Evolutionary conservation across 1,140 invertebrate genomes (phyloP).

Genomic region (Leptestheria dahalacensis): DNA sequence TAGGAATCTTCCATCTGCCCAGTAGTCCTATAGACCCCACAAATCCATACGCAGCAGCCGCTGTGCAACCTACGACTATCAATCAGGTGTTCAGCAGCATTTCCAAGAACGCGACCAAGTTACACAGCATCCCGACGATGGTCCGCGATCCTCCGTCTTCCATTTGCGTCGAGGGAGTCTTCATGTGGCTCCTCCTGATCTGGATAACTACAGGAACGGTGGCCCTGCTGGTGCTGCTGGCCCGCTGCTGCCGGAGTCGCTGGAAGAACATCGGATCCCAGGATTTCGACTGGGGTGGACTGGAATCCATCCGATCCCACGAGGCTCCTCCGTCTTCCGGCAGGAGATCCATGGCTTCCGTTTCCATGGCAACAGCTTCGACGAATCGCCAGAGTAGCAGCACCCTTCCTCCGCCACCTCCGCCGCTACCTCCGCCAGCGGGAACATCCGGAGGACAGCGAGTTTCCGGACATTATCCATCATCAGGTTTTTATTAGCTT

Average conservation of each 20-base stretch:
- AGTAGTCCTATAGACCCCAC: too few species aligned
- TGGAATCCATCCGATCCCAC: slow-evolving; percentile 2
- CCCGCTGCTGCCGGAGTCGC: slow-evolving; percentile 9
- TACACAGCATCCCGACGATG: neutral
- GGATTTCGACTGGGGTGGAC: slow-evolving; percentile 11
- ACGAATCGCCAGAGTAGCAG: neutral
- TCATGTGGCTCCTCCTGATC: slow-evolving; percentile 7
- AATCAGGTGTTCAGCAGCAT: neutral
- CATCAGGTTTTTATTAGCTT: neutral
- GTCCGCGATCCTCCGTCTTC: neutral
- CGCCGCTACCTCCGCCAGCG: neutral
- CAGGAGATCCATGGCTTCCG: neutral
- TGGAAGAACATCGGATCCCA: slow-evolving; percentile 8
- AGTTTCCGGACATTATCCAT: neutral
- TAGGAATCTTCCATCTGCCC: too few species aligned
- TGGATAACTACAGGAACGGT: slow-evolving; percentile 13
- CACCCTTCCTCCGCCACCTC: neutral
- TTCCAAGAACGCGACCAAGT: neutral
- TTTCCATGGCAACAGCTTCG: neutral
- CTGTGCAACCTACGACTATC: neutral
- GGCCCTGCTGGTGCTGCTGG: slow-evolving; percentile 1
- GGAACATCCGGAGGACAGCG: neutral
- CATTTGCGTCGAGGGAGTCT: slow-evolving; percentile 14
- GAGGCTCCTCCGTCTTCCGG: neutral
- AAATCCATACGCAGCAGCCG: neutral